Percentiles rank a stretch among this genome's conserved stretches.
phyloP scores from a whole-genome alignment of 2,113 vertebrate genomes.

The Callocephalon fimbriatum region DNA sequence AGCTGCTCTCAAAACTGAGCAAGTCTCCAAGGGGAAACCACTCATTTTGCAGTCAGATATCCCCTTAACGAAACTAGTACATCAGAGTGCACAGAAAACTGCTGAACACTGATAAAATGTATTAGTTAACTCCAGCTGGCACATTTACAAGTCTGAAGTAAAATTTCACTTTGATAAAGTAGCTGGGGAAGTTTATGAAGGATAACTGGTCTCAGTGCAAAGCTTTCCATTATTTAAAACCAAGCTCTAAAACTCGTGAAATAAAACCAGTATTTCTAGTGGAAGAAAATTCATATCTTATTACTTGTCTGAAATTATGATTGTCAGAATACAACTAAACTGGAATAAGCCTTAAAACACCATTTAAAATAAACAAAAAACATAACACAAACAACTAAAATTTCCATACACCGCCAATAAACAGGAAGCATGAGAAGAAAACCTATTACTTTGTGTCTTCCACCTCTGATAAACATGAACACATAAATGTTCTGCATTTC shows the following conservation, averaged over 20 bases:
- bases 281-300: background rate
- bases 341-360: background rate
- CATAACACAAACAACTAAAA: background rate
- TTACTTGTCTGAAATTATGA: background rate
- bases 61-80: background rate
- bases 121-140: conserved; percentile 7
- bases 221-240: conserved; percentile 18
- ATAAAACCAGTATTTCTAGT: background rate
- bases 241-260: background rate
- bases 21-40: background rate
- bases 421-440: background rate
- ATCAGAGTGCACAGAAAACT: background rate
- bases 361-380: conserved; percentile 32
- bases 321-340: background rate
- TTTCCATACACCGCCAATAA: background rate
- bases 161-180: conserved; percentile 30
- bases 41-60: background rate
- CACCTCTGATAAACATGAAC: conserved; percentile 5
- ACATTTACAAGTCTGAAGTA: conserved; percentile 3
- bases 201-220: background rate
- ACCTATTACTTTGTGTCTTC: conserved; percentile 21
- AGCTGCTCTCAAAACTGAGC: background rate
- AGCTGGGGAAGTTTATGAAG: conserved; percentile 24
- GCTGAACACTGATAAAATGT: conserved; percentile 3
- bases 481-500: conserved; percentile 4